Conservation (phyloP, 1,140 invertebrate species). For the Phymorhynchus buccinoides region DNA sequence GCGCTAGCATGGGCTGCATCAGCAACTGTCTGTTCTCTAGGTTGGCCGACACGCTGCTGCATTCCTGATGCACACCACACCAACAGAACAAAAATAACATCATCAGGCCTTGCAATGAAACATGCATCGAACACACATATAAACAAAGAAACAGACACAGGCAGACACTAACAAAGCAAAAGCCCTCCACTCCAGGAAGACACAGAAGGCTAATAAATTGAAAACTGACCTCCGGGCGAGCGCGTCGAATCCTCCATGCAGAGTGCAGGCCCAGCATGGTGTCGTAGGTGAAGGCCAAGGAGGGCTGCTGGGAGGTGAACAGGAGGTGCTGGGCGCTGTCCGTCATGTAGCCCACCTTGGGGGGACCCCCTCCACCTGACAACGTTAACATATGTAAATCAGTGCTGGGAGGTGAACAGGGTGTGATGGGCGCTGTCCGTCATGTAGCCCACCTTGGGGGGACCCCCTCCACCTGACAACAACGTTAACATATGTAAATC, state of each 20-base stretch:
- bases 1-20: too few species aligned
- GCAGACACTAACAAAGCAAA: too few species aligned
- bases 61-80: neutral
- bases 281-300: slow-evolving; percentile 84
- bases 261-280: slow-evolving; percentile 84
- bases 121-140: too few species aligned
- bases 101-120: too few species aligned
- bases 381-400: too few species aligned
- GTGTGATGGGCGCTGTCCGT: slow-evolving; percentile 78
- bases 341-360: slow-evolving; percentile 76
- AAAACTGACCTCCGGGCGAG: slow-evolving; percentile 81
- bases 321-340: slow-evolving; percentile 79
- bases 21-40: too few species aligned
- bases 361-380: slow-evolving; percentile 32
- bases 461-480: slow-evolving; percentile 24
- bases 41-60: too few species aligned
- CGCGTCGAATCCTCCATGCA: slow-evolving; percentile 85
- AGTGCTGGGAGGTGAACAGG: slow-evolving; percentile 79
- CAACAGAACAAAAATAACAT: neutral
- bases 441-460: slow-evolving; percentile 75
- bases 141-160: too few species aligned
- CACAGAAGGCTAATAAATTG: too few species aligned
- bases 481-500: too few species aligned
- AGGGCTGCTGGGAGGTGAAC: slow-evolving; percentile 79
- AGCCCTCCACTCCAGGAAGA: neutral